Evolutionary conservation across 2,888 invertebrate genomes (phyloP), one percentile per base, ranked within the genome.

Genomic region (Elmis aenea): DNA sequence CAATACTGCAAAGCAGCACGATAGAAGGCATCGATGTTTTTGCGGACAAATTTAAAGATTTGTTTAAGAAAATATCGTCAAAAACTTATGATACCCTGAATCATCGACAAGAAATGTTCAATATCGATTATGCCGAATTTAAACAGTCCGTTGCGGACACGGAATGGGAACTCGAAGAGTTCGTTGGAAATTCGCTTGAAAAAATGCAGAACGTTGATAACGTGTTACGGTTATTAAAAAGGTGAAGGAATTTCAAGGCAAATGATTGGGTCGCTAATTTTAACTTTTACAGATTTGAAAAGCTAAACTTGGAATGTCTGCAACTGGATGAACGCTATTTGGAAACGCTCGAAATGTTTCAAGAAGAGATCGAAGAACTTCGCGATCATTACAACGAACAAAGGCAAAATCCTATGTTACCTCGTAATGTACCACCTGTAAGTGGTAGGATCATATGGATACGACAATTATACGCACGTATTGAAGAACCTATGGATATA

Each of bases 401-500:
- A 49, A 74, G 87, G 51, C 81, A 82, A 36, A 74, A 79, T 47
- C 88, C 90, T 1, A 76, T 79, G 1, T 61, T 88, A 5, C 78
- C 86, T 0, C 70, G 83, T 36, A 84, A 85, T 57, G 76, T 83
- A 71, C 86, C 91, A 2, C 87, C 89, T 0, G 80, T 87, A 9
- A 73, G 85, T 9, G 91, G 89, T 3, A 75, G 88, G 55, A 79
- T 92, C 11, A 74, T 80, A 60, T 92, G 92, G 91, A 83, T 88
- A 47, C 71, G 89, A 38, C 85, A 86, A 52, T 76, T 89, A 38
- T 81, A 82, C 51, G 74, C 74, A 38, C 78, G 81, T 44, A 80
- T 91, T 33, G 78, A 83, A 54, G 69, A 70, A 11, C 87, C 90
- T 0, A 90, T 91, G 87, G 69, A 79, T 27, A 70, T 77, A 3